Evolutionary conservation across 1,140 invertebrate species (phyloP).

Genomic region (Condylostylus longicornis): DNA sequence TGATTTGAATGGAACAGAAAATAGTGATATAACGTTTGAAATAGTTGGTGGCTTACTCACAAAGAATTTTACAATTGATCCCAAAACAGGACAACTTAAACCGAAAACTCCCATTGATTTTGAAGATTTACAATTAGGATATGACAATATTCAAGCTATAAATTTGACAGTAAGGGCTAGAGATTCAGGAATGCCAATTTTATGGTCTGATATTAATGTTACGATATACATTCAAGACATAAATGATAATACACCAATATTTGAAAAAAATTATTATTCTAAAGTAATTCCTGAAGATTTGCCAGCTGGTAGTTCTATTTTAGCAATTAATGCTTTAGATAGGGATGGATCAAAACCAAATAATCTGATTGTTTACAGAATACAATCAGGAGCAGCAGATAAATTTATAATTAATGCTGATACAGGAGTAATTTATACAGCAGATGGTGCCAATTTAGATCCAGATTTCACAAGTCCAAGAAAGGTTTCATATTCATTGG

Average conservation of each 20-base stretch:
- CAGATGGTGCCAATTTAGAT: conserved; percentile 73
- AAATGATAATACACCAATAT: conserved; percentile 73
- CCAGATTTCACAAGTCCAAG: conserved; percentile 69
- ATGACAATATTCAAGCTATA: conserved; percentile 49
- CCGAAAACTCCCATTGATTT: conserved; percentile 61
- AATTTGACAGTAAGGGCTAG: conserved; percentile 61
- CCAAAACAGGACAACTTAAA: conserved; percentile 50
- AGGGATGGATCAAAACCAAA: conserved; percentile 72
- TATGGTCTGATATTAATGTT: conserved; percentile 58
- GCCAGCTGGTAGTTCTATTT: conserved; percentile 56
- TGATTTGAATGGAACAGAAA: conserved; percentile 76
- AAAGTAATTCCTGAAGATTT: conserved; percentile 68
- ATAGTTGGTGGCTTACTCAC: conserved; percentile 57
- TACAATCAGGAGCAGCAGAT: conserved; percentile 71
- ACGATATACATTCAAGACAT: conserved; percentile 72
- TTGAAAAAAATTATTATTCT: conserved; percentile 58
- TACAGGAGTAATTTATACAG: conserved; percentile 68
- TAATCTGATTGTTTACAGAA: conserved; percentile 73
- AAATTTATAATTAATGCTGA: conserved; percentile 82
- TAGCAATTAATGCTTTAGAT: conserved; percentile 70
- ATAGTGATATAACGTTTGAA: conserved; percentile 71
- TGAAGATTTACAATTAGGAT: conserved; percentile 46
- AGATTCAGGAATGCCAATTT: conserved; percentile 61
- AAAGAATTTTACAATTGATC: conserved; percentile 69
- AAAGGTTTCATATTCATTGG: conserved; percentile 47